Evolutionary conservation across 2,113 vertebrate species (phyloP).

Genomic region (Motacilla alba): DNA sequence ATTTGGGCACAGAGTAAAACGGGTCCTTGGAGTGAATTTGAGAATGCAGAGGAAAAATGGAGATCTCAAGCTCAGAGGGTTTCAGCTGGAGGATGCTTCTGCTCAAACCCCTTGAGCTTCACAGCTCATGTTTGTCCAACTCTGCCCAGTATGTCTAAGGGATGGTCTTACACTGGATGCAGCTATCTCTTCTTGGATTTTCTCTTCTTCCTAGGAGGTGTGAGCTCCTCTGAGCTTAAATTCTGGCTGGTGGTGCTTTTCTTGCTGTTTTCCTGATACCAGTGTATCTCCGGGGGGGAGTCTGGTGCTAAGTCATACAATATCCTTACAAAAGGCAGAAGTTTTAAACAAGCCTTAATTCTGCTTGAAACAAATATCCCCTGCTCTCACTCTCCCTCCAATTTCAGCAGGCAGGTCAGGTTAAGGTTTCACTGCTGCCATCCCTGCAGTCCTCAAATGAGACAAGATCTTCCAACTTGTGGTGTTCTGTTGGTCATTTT

Average conservation of each 20-base stretch:
- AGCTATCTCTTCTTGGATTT: neutral
- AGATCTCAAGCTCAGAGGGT: accelerated
- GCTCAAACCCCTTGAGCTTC: neutral
- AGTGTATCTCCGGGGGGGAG: accelerated
- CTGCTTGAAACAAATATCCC: neutral
- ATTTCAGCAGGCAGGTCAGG: neutral
- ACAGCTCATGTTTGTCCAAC: neutral
- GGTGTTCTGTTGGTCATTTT: neutral
- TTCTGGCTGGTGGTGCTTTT: neutral
- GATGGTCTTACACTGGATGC: neutral
- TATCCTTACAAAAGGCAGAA: neutral
- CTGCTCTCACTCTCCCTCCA: neutral
- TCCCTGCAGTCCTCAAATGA: neutral
- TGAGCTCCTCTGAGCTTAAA: neutral
- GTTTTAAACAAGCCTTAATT: neutral
- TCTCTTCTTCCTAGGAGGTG: neutral
- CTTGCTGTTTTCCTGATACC: neutral
- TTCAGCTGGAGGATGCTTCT: neutral
- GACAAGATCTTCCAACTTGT: neutral
- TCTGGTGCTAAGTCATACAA: neutral
- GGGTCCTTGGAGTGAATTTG: neutral
- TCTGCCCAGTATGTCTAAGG: neutral
- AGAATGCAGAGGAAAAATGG: neutral
- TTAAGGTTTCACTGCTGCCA: neutral
- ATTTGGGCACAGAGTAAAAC: neutral